phyloP scores from a whole-genome alignment of 2,888 invertebrate genomes.

The Ariolimax columbianus region DNA sequence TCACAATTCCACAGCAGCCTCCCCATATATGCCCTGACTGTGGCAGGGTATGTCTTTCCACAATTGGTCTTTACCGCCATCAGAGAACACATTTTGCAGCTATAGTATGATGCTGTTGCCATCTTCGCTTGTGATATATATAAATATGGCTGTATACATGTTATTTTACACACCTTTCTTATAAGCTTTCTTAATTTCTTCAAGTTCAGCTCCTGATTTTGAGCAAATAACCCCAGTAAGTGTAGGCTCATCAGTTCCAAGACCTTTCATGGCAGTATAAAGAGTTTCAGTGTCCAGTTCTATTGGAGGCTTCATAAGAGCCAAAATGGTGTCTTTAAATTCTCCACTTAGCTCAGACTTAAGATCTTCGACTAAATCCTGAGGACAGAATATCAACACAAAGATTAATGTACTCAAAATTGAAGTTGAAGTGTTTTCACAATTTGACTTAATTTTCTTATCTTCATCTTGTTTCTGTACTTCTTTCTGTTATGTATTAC shows the following conservation, averaged over 20 bases:
- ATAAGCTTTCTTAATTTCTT: slow-evolving; percentile 41
- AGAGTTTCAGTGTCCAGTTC: slow-evolving; percentile 71
- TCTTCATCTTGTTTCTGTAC: no score
- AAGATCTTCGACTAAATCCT: slow-evolving; percentile 70
- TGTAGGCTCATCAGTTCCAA: slow-evolving; percentile 69
- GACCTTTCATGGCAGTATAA: slow-evolving; percentile 68
- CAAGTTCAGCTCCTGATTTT: slow-evolving; percentile 33
- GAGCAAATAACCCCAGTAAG: slow-evolving; percentile 60
- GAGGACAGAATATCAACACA: slow-evolving; percentile 27
- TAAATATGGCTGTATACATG: no score
- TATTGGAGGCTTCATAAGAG: slow-evolving; percentile 69
- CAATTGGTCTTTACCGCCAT: no score
- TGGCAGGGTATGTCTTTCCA: no score
- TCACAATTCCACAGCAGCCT: no score
- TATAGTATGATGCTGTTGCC: no score
- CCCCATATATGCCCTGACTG: no score
- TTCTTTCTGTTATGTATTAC: no score
- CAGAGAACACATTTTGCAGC: no score
- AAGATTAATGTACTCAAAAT: neutral
- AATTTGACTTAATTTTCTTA: no score
- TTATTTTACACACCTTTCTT: slow-evolving; percentile 32
- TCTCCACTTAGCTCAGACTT: slow-evolving; percentile 71
- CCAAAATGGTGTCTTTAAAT: slow-evolving; percentile 71
- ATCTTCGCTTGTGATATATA: no score
- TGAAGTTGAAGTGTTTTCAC: neutral